Conservation (phyloP, 2,888 invertebrate species). For the Xylota segnis region DNA sequence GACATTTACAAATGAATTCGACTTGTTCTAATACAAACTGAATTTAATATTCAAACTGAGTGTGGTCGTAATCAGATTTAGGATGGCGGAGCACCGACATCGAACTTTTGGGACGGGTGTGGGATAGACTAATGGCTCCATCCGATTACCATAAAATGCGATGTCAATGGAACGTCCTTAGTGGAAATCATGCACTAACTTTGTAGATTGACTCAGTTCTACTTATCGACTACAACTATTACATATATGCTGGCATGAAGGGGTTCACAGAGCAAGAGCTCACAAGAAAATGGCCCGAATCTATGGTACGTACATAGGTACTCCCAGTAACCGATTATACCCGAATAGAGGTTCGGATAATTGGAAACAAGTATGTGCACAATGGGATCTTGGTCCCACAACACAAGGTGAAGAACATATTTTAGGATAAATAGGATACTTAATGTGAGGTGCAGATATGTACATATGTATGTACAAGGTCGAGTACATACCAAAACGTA, state of each 20-base stretch:
- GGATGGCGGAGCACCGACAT: slow-evolving; percentile 30
- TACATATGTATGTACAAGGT: slow-evolving; percentile 12
- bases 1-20: slow-evolving; percentile 47
- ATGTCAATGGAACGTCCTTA: slow-evolving; percentile 48
- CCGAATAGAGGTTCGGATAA: slow-evolving; percentile 44
- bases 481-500: slow-evolving; percentile 19
- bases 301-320: background rate
- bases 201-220: slow-evolving; percentile 58
- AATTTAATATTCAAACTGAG: slow-evolving; percentile 62
- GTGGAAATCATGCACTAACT: slow-evolving; percentile 39
- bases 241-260: slow-evolving; percentile 9
- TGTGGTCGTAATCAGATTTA: slow-evolving; percentile 65
- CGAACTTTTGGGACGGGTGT: background rate
- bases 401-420: slow-evolving; percentile 60
- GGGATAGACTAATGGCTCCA: slow-evolving; percentile 45
- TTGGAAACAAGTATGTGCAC: slow-evolving; percentile 65
- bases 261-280: background rate
- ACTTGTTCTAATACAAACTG: slow-evolving; percentile 40
- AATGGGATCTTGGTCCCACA: slow-evolving; percentile 47
- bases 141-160: slow-evolving; percentile 48
- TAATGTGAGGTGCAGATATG: slow-evolving; percentile 47
- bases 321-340: slow-evolving; percentile 6
- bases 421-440: slow-evolving; percentile 63
- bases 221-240: slow-evolving; percentile 53
- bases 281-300: background rate